Evolutionary conservation across 2,888 invertebrate genomes (phyloP), one percentile per base, ranked within the genome.

Genomic region (Serrognathus titanus): DNA sequence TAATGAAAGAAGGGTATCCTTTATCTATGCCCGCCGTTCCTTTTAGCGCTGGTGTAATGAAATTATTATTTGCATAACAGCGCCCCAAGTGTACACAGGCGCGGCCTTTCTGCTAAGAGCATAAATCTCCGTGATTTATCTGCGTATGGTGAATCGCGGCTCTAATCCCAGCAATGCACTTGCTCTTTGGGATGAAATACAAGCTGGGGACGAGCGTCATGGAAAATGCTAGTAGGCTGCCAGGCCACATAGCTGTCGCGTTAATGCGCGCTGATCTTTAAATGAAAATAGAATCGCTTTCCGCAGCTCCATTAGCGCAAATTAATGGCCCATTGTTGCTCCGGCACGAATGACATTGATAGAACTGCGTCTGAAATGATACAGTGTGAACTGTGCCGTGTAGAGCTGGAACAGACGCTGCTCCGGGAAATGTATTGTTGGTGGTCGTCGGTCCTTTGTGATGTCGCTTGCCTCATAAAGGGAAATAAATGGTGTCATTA

Each of bases 401-500:
- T 52, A 55, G 60, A 65, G 65, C 67, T 67, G 65, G 66, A 69
- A 66, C 69, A 69, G 70, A 70, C 70, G 70, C 67, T 64, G 37
- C 37, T 52, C 36, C 63, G 69, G 70, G 63, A 67, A 71, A 71
- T 71, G 70, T 71, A 72, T 72, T 71, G 70, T 68, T 64, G 69
- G 69, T 68, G 70, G 71, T 70, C 70, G 70, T 60, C 71, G 72
- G 69, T 69, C 71, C 71, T 75, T 75, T 74, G 72, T 73, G 73
- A 72, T 73, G 74, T 73, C 71, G 71, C 67, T 69, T 70, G 72
- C 70, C 73, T 72, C 74, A 73, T 75, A 77, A 76, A 76, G 74
- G 74, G 68, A 73, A 77, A 78, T 76, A 71, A 74, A 78, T 75
- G 72, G 73, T 70, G 71, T 77, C 77, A 77, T 79, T 78, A 78